Conservation (phyloP, 2,888 invertebrate genomes). For the Volucella zonaria region DNA sequence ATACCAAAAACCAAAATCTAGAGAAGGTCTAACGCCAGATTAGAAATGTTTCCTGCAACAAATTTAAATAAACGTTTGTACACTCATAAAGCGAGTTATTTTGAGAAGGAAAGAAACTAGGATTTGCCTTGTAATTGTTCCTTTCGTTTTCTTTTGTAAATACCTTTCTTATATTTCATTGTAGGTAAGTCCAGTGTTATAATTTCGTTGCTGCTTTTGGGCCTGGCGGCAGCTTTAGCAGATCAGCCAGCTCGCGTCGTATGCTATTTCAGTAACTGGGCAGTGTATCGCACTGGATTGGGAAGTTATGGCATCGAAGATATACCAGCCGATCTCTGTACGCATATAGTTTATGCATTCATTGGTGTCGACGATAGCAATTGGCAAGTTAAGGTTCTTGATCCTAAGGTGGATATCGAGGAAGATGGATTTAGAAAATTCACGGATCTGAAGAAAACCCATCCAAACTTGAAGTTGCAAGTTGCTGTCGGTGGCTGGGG, state of each 20-base stretch:
- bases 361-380: slow-evolving; percentile 91
- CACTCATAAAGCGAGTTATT: no score
- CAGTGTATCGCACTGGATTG: slow-evolving; percentile 91
- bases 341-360: slow-evolving; percentile 94
- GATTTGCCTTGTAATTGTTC: no score
- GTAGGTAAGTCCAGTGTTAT: slow-evolving; percentile 48
- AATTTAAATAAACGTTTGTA: no score
- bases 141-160: no score
- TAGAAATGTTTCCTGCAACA: no score
- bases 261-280: slow-evolving; percentile 86
- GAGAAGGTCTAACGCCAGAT: no score
- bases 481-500: slow-evolving; percentile 96
- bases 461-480: slow-evolving; percentile 89
- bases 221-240: slow-evolving; percentile 73
- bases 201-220: slow-evolving; percentile 74
- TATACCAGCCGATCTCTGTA: slow-evolving; percentile 91
- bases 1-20: no score
- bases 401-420: slow-evolving; percentile 90
- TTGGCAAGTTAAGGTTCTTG: slow-evolving; percentile 90
- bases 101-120: no score
- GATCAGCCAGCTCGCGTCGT: slow-evolving; percentile 83
- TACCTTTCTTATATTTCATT: no score
- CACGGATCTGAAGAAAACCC: slow-evolving; percentile 87
- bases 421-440: slow-evolving; percentile 91
- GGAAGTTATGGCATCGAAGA: slow-evolving; percentile 93